Evolutionary conservation across 2,797 vertebrate species (phyloP), one percentile per base, ranked within the genome.

Genomic region (Malurus splendens): DNA sequence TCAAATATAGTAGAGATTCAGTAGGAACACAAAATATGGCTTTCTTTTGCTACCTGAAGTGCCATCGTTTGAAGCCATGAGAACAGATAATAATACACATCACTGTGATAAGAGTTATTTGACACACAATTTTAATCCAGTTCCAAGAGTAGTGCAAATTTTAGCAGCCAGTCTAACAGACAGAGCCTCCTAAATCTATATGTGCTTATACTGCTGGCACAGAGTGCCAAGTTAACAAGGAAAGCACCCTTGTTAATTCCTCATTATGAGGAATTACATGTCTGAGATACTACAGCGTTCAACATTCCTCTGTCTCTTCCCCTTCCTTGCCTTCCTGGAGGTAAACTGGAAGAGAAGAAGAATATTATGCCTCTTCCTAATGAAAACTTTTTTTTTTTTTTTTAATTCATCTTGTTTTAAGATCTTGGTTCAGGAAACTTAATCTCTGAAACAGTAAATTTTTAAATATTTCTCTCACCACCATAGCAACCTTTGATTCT

Each of bases 121-220:
- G 33, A 76, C 38, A 66, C 14, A 78, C 28, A 51, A 19, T 79
- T 85, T 88, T 85, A 92, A 90, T 67, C 48, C 17, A 89, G 39
- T 62, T 92, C 22, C 52, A 90, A 80, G 76, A 2, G 19, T 47
- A 82, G 67, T 66, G 73, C 39, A 64, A 75, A 90, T 89, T 88
- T 87, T 64, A 94, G 75, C 86, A 93, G 79, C 30, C 71, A 52
- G 36, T 84, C 61, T 80, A 93, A 82, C 18, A 59, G 86, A 83
- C 51, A 62, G 71, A 81, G 33, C 57, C 61, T 78, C 60, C 32
- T 66, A 51, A 90, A 79, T 75, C 81, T 82, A 20, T 70, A 18
- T 38, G 36, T 72, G 82, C 27, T 72, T 71, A 38, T 2, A 36
- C 54, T 88, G 57, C 30, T 91, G 82, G 76, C 76, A 77, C 47